Evolutionary conservation across 2,113 vertebrate genomes (phyloP).

Genomic region (Diadophis punctatus): DNA sequence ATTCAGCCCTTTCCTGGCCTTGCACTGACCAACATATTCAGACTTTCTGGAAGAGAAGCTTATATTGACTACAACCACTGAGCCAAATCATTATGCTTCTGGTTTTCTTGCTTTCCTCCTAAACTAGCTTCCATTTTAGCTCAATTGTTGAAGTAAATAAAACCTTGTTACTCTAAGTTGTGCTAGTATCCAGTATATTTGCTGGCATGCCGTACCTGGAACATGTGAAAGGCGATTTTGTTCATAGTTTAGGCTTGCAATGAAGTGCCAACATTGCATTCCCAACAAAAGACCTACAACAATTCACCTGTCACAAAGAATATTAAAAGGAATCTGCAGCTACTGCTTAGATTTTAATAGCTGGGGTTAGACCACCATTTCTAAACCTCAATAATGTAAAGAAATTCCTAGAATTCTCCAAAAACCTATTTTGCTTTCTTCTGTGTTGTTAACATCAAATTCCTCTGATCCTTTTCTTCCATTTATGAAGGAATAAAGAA

Average conservation of each 20-base stretch:
- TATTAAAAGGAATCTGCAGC: background rate
- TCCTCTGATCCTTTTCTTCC: background rate
- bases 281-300: background rate
- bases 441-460: background rate
- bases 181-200: background rate
- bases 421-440: background rate
- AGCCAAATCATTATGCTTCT: background rate
- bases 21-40: background rate
- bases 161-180: background rate
- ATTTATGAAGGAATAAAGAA: background rate
- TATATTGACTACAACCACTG: background rate
- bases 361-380: background rate
- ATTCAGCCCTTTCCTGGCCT: background rate
- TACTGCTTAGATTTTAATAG: background rate
- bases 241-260: background rate
- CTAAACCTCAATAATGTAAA: background rate
- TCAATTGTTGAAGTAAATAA: background rate
- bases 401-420: background rate
- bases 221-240: background rate
- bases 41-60: background rate
- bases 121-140: background rate
- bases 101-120: background rate
- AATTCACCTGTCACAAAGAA: background rate
- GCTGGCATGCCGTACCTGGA: background rate
- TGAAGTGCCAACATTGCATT: background rate